Percentiles rank a stretch among this genome's conserved stretches.
phyloP scores from a whole-genome alignment of 2,113 vertebrate species.

The Tinamus guttatus region DNA sequence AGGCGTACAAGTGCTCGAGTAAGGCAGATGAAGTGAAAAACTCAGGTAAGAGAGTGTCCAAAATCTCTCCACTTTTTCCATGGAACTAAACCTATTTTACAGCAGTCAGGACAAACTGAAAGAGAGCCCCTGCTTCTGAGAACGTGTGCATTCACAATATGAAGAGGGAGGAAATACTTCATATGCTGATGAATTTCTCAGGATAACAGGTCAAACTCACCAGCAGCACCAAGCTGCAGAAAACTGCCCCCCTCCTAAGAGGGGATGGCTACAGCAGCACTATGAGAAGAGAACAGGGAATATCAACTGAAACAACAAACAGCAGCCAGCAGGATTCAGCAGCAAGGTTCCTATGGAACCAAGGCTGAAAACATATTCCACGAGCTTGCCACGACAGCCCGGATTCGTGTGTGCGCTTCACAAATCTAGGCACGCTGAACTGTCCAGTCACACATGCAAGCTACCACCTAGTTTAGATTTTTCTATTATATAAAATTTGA shows the following conservation, averaged over 20 bases:
- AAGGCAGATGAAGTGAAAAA: background rate
- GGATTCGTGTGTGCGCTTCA: background rate
- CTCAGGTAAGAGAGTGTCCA: background rate
- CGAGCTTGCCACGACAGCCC: background rate
- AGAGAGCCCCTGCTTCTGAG: background rate
- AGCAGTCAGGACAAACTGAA: background rate
- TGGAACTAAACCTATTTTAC: background rate
- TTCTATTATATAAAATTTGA: background rate
- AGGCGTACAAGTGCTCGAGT: background rate
- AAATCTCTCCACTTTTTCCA: background rate
- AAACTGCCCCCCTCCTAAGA: background rate
- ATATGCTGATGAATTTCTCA: background rate
- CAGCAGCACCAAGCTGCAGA: background rate
- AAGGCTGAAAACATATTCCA: background rate
- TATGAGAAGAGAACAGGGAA: background rate
- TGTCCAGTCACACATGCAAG: background rate
- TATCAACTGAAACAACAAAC: accelerated
- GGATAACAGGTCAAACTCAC: background rate
- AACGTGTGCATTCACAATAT: background rate
- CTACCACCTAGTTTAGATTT: background rate
- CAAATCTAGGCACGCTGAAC: background rate
- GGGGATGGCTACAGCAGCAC: accelerated
- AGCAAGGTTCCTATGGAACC: background rate
- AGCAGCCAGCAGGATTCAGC: background rate
- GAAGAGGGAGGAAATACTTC: background rate